Evolutionary conservation across 2,888 invertebrate species (phyloP).

Genomic region (Andrena trimmerana): DNA sequence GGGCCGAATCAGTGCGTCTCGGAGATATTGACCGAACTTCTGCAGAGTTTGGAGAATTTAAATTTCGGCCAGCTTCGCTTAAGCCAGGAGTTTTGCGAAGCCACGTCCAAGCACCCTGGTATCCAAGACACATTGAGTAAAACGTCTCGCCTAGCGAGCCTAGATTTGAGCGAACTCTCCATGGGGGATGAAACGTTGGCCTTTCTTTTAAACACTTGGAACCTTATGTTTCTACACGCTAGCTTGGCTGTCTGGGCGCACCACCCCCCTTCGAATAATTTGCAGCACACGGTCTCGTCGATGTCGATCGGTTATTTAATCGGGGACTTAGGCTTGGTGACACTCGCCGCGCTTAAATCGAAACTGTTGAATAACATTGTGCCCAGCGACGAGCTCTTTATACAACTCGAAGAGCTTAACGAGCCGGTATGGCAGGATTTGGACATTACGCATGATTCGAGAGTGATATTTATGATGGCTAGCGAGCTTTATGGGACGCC

Average conservation of each 20-base stretch:
- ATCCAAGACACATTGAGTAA: constrained; percentile 75
- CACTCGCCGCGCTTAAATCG: constrained; percentile 78
- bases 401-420: constrained; percentile 79
- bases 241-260: constrained; percentile 77
- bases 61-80: constrained; percentile 53
- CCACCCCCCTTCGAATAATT: constrained; percentile 71
- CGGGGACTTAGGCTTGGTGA: constrained; percentile 82
- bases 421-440: constrained; percentile 82
- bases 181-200: constrained; percentile 81
- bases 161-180: constrained; percentile 81
- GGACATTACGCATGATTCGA: constrained; percentile 79
- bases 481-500: constrained; percentile 80
- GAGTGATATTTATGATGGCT: constrained; percentile 80
- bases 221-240: constrained; percentile 83
- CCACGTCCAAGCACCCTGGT: constrained; percentile 60
- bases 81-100: constrained; percentile 53
- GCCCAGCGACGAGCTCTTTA: constrained; percentile 70
- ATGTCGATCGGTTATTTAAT: constrained; percentile 81
- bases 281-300: constrained; percentile 76
- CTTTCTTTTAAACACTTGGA: constrained; percentile 83
- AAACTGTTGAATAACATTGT: constrained; percentile 76
- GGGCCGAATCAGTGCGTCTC: constrained; percentile 78
- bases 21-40: constrained; percentile 77
- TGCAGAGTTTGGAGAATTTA: constrained; percentile 66
- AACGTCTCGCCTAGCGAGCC: constrained; percentile 72